Evolutionary conservation across 2,113 vertebrate genomes (phyloP), one percentile per base, ranked within the genome.

Genomic region (Tragelaphus buxtoni): DNA sequence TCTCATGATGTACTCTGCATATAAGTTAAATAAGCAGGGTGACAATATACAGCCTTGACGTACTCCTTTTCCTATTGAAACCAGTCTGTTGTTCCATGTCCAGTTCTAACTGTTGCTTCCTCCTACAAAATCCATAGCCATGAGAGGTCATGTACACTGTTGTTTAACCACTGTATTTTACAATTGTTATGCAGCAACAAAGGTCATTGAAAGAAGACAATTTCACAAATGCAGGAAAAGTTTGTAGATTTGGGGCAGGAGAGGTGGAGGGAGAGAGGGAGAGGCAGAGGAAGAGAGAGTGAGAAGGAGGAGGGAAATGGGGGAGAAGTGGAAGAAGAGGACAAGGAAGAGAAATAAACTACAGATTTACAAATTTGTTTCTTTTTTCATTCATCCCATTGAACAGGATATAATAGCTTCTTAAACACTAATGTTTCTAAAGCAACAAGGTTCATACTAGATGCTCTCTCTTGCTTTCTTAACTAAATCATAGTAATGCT

Each of bases 41-140:
- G 4, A 42, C 42, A 42, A 42, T 42, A 42, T 42, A 42, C 42
- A 42, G 42, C 42, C 42, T 42, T 42, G 42, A 42, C 42, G 42
- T 42, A 42, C 42, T 42, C 42, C 42, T 42, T 42, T 42, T 42
- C 42, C 42, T 42, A 42, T 42, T 42, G 42, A 42, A 42, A 42
- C 42, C 42, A 42, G 42, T 42, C 42, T 42, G 42, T 42, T 42
- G 42, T 42, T 42, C 42, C 4, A 42, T 42, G 42, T 42, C 42
- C 42, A 42, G 4, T 42, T 42, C 42, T 42, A 42, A 42, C 42
- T 42, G 42, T 42, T 42, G 42, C 42, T 97, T 98, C 97, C 98
- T 2, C 3, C 28, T 22, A 65, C 13, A 56, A 56, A 63, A 42
- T 35, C 32, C 88, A 88, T 7, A 51, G 86, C 1, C 3, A 17